Base-by-base conservation (phyloP, 1,140 invertebrate genomes). In the Drosophila leontia region DNA sequence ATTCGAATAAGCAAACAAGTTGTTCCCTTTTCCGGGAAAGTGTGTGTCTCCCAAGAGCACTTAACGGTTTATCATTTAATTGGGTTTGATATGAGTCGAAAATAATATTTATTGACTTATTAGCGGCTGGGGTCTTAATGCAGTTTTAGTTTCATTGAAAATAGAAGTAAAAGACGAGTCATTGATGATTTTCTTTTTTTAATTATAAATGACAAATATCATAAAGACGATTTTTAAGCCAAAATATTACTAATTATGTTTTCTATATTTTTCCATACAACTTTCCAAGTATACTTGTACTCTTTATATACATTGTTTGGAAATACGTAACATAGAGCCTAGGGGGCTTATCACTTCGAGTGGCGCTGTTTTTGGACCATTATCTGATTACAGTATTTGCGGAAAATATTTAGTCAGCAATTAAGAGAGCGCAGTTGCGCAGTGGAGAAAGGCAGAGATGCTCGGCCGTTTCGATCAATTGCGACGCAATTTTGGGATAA, bases 341-440 rank as follows among this genome's bases (percentile, higher is more conserved):
- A 19, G 44, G 29, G 13, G 47, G 44, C 56, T 59, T 64, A 50
- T 75, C 55, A 69, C 29, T 48, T 63, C 7, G n/a, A 35, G 13
- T 39, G 50, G 17, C 35, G n/a, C 37, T 23, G 19, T 37, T n/a
- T 29, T 35, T 59, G 45, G 48, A 48, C 63, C 65, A 71, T 79
- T 80, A 37, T 53, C 83, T 83, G 77, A 88, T 88, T 88, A 83
- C 74, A 75, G 42, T 88, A 67, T 87, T 87, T 87, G 84, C 78
- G 65, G 65, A 88, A 88, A 87, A 84, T 87, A 87, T 87, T 87
- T 87, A 77, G 59, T 63, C 80, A 80, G 77, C 80, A 84, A 78
- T 80, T 88, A 88, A 80, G 63, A 78, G 69, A 78, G 65, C 78
- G 84, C 80, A 87, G 47, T 55, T 84, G 80, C 84, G 84, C 84